Percentiles rank a stretch among this genome's conserved stretches.
Evolutionary conservation across 2,797 vertebrate species (phyloP).

Genomic region (Mormyrops attenuatus): DNA sequence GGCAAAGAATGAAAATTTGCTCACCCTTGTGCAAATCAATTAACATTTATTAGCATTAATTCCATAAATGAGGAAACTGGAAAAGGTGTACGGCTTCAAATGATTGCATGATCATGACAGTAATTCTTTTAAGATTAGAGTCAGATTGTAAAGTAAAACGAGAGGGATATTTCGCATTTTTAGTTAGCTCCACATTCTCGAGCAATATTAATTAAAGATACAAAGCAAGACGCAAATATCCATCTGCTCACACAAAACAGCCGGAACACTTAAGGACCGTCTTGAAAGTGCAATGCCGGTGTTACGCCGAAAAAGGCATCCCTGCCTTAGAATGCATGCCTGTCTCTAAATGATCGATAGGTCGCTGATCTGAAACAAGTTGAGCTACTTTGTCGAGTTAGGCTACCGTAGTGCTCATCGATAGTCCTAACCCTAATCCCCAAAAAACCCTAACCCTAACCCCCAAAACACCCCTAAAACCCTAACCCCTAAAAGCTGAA

Average conservation of each 20-base stretch:
- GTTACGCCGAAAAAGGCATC: no score
- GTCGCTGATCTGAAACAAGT: no score
- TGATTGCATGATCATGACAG: neutral
- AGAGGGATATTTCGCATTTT: neutral
- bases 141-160: neutral
- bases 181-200: neutral
- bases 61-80: neutral
- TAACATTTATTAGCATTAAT: no score
- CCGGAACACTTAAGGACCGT: neutral
- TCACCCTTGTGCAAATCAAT: no score
- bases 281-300: neutral
- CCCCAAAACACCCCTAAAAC: no score
- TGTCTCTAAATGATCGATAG: no score
- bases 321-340: no score
- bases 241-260: neutral
- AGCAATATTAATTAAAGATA: neutral
- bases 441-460: no score
- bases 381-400: no score
- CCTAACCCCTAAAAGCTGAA: no score
- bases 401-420: no score
- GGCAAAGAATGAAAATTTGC: neutral
- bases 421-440: no score
- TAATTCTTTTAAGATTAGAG: neutral
- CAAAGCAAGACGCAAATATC: neutral
- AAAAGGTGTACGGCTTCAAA: neutral